A percentile compares a stretch with the other conserved stretches of the same genome.
Evolutionary conservation across 2,797 vertebrate genomes (phyloP).

Genomic region (Anguilla pacifica): DNA sequence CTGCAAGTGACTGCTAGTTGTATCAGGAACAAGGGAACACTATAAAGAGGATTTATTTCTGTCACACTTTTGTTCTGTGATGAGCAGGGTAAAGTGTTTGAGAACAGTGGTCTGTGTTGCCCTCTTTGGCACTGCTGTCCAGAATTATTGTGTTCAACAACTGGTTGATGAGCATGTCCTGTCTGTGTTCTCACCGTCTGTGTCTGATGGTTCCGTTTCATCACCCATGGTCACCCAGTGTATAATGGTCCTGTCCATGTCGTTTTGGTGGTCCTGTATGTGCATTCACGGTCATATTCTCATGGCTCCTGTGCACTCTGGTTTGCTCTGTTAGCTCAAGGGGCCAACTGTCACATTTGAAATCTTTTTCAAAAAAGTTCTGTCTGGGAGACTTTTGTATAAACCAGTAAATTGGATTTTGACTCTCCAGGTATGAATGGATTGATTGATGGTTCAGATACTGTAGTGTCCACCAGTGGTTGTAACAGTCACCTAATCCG

Average conservation of each 20-base stretch:
- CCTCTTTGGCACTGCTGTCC: neutral
- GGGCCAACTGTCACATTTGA: neutral
- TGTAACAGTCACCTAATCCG: neutral
- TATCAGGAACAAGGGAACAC: neutral
- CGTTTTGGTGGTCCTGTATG: too few species aligned
- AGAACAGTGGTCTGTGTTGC: too few species aligned
- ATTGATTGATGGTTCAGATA: neutral
- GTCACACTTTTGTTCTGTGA: too few species aligned
- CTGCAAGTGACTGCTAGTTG: neutral
- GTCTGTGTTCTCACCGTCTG: neutral
- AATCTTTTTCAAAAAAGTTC: neutral
- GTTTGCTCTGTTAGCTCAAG: too few species aligned
- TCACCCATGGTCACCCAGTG: neutral
- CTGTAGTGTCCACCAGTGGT: neutral
- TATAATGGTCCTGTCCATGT: too few species aligned
- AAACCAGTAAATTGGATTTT: neutral
- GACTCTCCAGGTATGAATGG: neutral
- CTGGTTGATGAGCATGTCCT: neutral
- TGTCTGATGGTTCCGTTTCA: neutral
- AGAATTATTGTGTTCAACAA: neutral
- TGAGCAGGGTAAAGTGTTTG: too few species aligned
- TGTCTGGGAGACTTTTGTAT: neutral
- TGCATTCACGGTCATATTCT: too few species aligned
- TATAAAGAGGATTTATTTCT: too few species aligned
- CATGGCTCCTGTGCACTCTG: too few species aligned